Evolutionary conservation across 2,888 invertebrate genomes (phyloP).

Genomic region (Junonia oenone): DNA sequence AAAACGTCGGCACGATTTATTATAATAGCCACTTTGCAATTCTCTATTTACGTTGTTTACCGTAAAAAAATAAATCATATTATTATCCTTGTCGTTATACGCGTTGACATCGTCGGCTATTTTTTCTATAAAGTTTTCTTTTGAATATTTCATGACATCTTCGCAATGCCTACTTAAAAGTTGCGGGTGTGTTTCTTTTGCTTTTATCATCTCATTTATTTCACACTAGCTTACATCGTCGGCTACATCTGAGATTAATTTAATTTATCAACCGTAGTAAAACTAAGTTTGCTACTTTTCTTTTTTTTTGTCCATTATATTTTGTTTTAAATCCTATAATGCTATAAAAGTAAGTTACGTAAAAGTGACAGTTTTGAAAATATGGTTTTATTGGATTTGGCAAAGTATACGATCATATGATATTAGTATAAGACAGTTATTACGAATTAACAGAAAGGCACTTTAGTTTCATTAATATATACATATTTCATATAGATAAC

Average conservation of each 20-base stretch:
- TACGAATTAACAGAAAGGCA: too few species aligned
- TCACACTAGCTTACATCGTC: background rate
- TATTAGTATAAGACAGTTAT: too few species aligned
- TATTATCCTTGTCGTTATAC: constrained; percentile 8
- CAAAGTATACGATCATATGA: too few species aligned
- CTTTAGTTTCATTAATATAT: too few species aligned
- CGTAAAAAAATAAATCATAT: constrained; percentile 20
- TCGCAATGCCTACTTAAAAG: background rate
- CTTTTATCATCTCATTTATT: background rate
- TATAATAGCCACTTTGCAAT: constrained; percentile 20
- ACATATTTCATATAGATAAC: too few species aligned
- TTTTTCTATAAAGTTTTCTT: constrained; percentile 1
- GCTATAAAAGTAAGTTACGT: too few species aligned
- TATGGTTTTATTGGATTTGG: background rate
- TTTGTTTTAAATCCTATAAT: too few species aligned
- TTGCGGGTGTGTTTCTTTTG: background rate
- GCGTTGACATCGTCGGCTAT: background rate
- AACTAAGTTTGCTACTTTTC: too few species aligned
- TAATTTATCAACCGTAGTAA: background rate
- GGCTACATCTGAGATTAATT: background rate
- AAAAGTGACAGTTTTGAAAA: too few species aligned
- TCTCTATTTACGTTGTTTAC: constrained; percentile 19
- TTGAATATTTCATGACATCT: background rate
- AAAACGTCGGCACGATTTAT: constrained; percentile 25
- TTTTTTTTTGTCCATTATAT: too few species aligned